Base-by-base conservation (phyloP, 2,797 vertebrate genomes). In the Sternarchorhynchus goeldii region DNA sequence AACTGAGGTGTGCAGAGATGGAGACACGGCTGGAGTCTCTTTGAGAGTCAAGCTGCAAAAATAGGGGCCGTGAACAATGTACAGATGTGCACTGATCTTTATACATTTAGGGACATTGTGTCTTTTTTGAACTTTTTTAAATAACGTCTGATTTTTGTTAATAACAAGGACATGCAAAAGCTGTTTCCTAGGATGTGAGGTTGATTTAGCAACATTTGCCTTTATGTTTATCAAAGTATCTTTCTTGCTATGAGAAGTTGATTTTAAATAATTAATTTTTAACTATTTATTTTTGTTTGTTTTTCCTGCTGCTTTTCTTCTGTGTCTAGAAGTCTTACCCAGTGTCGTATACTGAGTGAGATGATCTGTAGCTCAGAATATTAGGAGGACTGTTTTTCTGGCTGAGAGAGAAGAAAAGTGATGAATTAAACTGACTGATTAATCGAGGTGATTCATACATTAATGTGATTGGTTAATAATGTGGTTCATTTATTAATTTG, bases 11-110 rank as follows among this genome's bases (percentile, higher is more conserved):
- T n/a, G 29, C 2, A 66, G 53, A 21, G 71, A 29, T 56, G 45
- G 72, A 0, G 76, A 32, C 2, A 25, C 0, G 0, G 53, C 18
- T 2, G 63, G 32, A 65, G 1, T 68, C 60, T 50, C 3, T 2
- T 53, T 5, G 20, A 58, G 10, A 59, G 50, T 56, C 1, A 25
- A 8, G n/a, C 83, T 84, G 55, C 58, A 29, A 59, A 53, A 72
- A 0, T 21, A 10, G 75, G 31, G 14, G 58, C 5, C 18, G 58
- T 10, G 73, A n/a, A 64, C 25, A 41, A 6, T 45, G 6, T n/a
- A 57, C 58, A 31, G 14, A 16, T 53, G 2, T 53, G 7, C 41
- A 10, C 6, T 45, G 10, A 8, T 0, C 41, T 45, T 45, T 45
- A 12, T 8, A 45, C 41, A 2, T 45, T 45, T 45, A 8, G 10